Conservation (phyloP, 23 tunicate genomes). For the Diplosoma virens region DNA sequence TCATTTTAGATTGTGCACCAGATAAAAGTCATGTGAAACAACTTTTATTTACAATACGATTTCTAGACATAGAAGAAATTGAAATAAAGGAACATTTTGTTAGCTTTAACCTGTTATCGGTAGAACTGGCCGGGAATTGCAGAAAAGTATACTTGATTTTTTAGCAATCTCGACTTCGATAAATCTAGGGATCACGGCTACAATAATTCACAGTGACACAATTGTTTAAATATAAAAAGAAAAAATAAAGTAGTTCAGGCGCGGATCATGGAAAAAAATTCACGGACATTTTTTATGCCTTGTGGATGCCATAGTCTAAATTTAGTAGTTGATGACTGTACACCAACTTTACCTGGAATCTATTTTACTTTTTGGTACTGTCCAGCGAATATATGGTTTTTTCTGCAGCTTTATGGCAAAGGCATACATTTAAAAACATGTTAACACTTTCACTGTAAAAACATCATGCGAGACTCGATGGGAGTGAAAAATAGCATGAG, state of each 20-base stretch:
- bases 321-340: not conserved
- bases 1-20: not conserved
- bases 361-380: not conserved
- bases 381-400: not conserved
- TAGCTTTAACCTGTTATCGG: not conserved
- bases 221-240: not conserved
- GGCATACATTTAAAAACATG: not conserved
- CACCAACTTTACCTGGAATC: not conserved
- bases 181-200: not conserved
- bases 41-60: not conserved
- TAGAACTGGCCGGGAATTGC: not conserved
- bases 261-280: not conserved
- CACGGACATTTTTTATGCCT: not conserved
- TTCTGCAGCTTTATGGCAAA: not conserved
- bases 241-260: not conserved
- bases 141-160: not conserved
- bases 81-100: not conserved
- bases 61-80: not conserved
- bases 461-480: not conserved
- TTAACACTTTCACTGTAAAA: not conserved
- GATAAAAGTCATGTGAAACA: not conserved
- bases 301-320: not conserved
- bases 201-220: too few species aligned
- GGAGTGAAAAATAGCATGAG: not conserved
- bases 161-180: not conserved